Percentiles rank a stretch among this genome's conserved stretches.
phyloP scores from a whole-genome alignment of 2,797 vertebrate genomes.

The Pristis pectinata region DNA sequence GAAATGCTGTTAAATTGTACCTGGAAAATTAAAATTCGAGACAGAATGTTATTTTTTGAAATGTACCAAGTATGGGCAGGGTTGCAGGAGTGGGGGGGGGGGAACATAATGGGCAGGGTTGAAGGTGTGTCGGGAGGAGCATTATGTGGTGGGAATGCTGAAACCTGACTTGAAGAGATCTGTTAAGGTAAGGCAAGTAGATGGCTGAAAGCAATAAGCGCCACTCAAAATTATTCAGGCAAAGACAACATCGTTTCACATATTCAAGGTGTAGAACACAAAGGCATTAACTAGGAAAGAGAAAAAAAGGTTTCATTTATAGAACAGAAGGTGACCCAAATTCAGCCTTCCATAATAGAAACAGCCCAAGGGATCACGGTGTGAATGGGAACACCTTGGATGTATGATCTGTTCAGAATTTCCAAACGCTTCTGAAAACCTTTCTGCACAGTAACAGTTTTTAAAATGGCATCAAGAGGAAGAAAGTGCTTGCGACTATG shows the following conservation, averaged over 20 bases:
- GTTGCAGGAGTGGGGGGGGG: neutral
- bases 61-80: neutral
- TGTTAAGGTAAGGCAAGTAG: neutral
- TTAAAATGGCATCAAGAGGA: neutral
- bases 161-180: neutral
- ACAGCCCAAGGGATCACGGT: constrained; percentile 6
- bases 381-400: neutral
- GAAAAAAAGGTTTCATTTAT: neutral
- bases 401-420: neutral
- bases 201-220: neutral
- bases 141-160: neutral
- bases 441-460: neutral
- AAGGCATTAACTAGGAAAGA: neutral
- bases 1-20: neutral
- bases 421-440: neutral
- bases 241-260: neutral
- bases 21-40: neutral
- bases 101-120: neutral
- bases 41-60: too few species aligned
- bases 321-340: constrained; percentile 25
- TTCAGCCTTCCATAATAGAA: neutral
- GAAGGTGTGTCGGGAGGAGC: neutral
- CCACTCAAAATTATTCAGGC: neutral
- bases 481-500: neutral
- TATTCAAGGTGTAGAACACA: neutral